A percentile compares a stretch with the other conserved stretches of the same genome.
phyloP scores from a whole-genome alignment of 2,113 vertebrate species.

The Irena cyanogastra region DNA sequence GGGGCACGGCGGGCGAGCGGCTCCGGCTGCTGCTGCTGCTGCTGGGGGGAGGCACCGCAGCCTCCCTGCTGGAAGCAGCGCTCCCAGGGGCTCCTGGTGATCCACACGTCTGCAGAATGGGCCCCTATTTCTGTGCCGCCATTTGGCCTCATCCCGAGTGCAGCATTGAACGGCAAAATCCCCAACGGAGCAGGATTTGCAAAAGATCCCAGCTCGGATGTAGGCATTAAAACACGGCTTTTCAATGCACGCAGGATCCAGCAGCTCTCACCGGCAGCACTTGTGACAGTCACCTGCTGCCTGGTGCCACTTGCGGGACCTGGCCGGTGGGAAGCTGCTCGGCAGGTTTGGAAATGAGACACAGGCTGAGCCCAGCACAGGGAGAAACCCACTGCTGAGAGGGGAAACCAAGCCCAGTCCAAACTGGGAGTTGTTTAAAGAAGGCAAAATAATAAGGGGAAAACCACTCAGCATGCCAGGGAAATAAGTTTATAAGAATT shows the following conservation, averaged over 20 bases:
- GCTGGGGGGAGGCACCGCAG: background rate
- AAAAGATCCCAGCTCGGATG: background rate
- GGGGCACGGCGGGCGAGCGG: too few species aligned
- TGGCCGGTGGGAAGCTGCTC: background rate
- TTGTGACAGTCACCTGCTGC: background rate
- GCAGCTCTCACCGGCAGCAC: background rate
- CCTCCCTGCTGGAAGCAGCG: fast-evolving
- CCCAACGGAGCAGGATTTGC: background rate
- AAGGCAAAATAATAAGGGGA: background rate
- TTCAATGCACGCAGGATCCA: background rate
- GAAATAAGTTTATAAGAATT: background rate
- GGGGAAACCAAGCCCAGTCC: background rate
- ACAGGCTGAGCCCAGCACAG: background rate
- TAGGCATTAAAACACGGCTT: background rate
- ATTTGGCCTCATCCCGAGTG: background rate
- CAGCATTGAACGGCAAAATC: background rate
- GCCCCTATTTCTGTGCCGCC: background rate
- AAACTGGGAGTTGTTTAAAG: background rate
- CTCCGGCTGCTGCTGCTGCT: background rate
- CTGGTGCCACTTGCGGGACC: background rate
- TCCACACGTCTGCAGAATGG: fast-evolving
- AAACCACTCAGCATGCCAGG: background rate
- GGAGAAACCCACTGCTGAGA: background rate
- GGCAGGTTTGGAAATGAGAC: background rate
- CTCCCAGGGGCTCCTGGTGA: background rate